Base-by-base conservation (phyloP, 2,888 invertebrate genomes). In the Himalopsyche kuldschensis region DNA sequence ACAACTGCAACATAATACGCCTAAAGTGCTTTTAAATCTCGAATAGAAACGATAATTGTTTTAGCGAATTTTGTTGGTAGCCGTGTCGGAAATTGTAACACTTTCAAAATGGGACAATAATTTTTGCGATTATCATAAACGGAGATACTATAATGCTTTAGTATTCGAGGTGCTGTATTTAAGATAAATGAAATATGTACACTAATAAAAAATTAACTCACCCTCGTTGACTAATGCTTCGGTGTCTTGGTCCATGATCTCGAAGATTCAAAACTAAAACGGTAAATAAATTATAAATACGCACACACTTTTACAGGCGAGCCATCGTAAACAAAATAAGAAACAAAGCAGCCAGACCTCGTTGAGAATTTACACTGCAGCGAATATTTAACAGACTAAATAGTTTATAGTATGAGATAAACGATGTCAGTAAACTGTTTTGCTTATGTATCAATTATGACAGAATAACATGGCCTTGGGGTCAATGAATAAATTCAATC, bases 231-330 rank as follows among this genome's bases (percentile, higher is more conserved):
- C 11, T 20, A 47, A 31, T 15, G 48, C 47, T 75, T 81, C 80
- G 31, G 75, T 81, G 41, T 81, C 80, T 27, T 31, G 75, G 20
- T 76, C 80, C 80, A 81, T 81, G 75, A 75, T 76, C 47, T 31
- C 15, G 46, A 81, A 79, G 75, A 81, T 31, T 81, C 75, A 27
- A 20, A 81, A 46, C 69, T 75, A 69, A 81, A 81, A 47, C 80
- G 75, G 48, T 75, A 75, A 55, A 47, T n/a, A 81, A 81, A 76
- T 75, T 47, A 76, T 11, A 47, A n/a, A 10, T 41, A 41, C 24
- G 75, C 47, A 47, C 76, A 75, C 76, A 46, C 11, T 46, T 75
- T 75, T 31, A 46, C 46, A 47, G 31, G 20, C 24, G 24, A 55
- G 20, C 1, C 20, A 55, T 55, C 20, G 55, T 55, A 55, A 55